These are phyloP conservation scores for Varanus komodoensis DNA, from an alignment of 2,113 vertebrate genomes.

Conservation along the genomic window DNA sequence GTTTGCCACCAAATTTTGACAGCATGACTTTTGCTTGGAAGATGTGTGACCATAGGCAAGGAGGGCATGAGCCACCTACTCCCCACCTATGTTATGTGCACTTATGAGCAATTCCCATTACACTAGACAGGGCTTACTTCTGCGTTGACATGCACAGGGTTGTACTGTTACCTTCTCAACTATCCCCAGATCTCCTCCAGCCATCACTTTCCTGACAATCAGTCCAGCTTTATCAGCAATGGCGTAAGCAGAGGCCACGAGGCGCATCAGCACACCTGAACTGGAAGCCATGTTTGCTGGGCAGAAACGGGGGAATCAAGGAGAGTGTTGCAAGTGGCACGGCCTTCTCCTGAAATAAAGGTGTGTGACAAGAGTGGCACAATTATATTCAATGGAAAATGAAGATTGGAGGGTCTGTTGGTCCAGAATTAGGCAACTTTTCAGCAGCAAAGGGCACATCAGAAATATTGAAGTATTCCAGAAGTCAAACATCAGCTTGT, in stretches of 20 bases:
- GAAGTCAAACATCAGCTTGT: background rate
- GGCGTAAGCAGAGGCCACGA: slow-evolving; percentile 88
- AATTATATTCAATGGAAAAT: background rate
- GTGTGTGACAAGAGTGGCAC: background rate
- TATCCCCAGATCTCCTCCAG: slow-evolving; percentile 90
- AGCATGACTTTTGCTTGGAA: too few relatives aligned
- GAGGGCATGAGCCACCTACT: too few relatives aligned
- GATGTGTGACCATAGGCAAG: too few relatives aligned
- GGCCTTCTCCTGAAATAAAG: background rate
- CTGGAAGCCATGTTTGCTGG: slow-evolving; percentile 81
- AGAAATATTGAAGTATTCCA: background rate
- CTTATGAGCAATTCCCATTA: background rate
- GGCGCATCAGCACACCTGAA: slow-evolving; percentile 86
- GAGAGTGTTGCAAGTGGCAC: background rate
- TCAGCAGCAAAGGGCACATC: background rate
- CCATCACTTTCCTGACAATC: slow-evolving; percentile 89
- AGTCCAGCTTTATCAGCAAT: slow-evolving; percentile 89
- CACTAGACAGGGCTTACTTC: background rate
- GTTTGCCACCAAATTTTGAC: too few relatives aligned
- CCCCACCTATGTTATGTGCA: background rate
- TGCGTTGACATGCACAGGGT: background rate
- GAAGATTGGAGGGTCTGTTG: background rate
- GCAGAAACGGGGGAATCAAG: slow-evolving; percentile 35
- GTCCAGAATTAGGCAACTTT: background rate
- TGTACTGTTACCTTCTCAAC: slow-evolving; percentile 89